Percentiles rank a stretch among this genome's conserved stretches.
phyloP scores from a whole-genome alignment of 2,888 invertebrate species.

The Nematopogon swammerdamellus region DNA sequence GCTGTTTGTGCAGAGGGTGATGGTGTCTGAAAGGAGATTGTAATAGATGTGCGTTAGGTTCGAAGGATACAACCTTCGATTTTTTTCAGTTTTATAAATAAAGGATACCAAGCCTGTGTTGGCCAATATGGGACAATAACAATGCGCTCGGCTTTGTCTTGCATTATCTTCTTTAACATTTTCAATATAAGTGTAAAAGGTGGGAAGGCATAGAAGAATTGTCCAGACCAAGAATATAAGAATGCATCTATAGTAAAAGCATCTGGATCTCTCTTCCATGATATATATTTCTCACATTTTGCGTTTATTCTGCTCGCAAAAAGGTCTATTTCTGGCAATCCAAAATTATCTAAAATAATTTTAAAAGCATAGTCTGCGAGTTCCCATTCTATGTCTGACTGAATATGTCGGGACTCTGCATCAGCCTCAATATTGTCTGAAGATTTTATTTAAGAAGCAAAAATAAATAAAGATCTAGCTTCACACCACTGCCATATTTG shows the following conservation, averaged over 20 bases:
- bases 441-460: constrained; percentile 13
- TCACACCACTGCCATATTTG: constrained; percentile 13
- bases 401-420: constrained; percentile 9
- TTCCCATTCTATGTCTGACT: constrained; percentile 10
- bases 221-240: neutral
- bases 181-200: neutral
- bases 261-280: constrained; percentile 1
- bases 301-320: constrained; percentile 14
- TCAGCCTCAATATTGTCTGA: constrained; percentile 12
- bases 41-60: no score
- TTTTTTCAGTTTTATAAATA: neutral
- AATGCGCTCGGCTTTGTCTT: constrained; percentile 6
- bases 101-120: constrained; percentile 5
- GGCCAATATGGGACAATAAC: constrained; percentile 6
- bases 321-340: constrained; percentile 12
- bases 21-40: no score
- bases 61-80: no score
- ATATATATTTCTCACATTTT: constrained; percentile 10
- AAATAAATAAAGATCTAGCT: constrained; percentile 8
- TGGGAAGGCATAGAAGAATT: neutral
- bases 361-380: constrained; percentile 5
- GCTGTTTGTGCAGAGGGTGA: no score
- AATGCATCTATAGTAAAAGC: neutral
- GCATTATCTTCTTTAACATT: constrained; percentile 5
- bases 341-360: constrained; percentile 7